Base-by-base conservation (phyloP, 1,140 invertebrate species). In the Schlechtendalia chinensis region DNA sequence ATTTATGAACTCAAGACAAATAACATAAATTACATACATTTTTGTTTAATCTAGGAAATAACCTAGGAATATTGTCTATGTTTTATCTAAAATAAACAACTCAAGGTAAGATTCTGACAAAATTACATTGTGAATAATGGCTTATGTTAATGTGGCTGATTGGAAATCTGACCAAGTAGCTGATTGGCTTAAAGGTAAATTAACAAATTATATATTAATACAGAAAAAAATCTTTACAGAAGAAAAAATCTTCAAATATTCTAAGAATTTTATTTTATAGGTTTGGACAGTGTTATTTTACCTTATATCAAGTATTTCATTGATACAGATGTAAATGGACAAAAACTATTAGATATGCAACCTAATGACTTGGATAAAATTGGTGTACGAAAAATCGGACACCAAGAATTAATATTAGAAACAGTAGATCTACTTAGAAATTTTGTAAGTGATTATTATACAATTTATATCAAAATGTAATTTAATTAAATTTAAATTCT, bases 81-180 rank as follows among this genome's bases (percentile, higher is more conserved):
- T 59, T 12, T 50, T 50, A 50, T 14, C 5, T 50, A 50, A 50
- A 10, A 16, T n/a, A 2, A 67, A 45, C 39, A 11, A 67, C 24
- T 2, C 47, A 24, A 47, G 8, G 47, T 69, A n/a, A 54, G 53
- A 53, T 61, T 17, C 16, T 32, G 5, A 32, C 14, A 29, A 29
- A 29, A 17, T 63, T 19, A 27, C 4, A 63, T 72, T 29, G 19
- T 75, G 12, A 24, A 81, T 29, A 27, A 94, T 93, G 93, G 92
- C 92, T 85, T 94, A 93, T 87, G 91, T 96, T 84, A 95, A 96
- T 87, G 92, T 96, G 83, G 92, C 91, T 82, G 94, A 96, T 88
- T 97, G 95, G 95, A 92, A 92, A 82, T 91, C 93, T n/a, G 93
- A 95, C 84, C 93, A 96, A 89, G 94, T 96, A 80, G 94, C 91